Conservation (phyloP, 2,113 vertebrate species). For the Lycaon pictus region DNA sequence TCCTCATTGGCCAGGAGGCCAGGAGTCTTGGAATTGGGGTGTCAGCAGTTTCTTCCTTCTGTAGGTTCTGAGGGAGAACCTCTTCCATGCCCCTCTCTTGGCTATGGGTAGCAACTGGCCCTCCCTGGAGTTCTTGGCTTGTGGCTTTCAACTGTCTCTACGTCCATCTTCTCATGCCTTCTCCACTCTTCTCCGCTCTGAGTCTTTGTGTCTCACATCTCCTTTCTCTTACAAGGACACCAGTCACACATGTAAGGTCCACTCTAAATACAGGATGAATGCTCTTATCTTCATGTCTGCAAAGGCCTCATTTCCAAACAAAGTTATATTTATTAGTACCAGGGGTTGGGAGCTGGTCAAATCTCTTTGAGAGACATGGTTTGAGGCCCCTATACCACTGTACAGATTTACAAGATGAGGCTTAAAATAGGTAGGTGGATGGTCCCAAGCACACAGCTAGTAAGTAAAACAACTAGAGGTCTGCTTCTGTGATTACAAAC, state of each 20-base stretch:
- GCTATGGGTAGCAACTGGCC: accelerated
- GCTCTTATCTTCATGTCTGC: not conserved
- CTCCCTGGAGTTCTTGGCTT: too few species aligned
- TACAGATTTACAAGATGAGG: not conserved
- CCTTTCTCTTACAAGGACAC: not conserved
- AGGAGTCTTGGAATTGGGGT: not conserved
- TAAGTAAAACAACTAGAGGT: not conserved
- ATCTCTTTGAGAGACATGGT: not conserved
- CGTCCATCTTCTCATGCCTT: accelerated
- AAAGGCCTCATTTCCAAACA: not conserved
- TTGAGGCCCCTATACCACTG: accelerated
- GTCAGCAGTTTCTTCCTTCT: not conserved
- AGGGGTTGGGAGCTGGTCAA: not conserved
- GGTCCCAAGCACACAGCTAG: not conserved
- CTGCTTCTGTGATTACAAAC: not conserved
- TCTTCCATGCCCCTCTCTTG: too few species aligned
- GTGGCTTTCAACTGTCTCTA: accelerated
- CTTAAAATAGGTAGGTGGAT: too few species aligned
- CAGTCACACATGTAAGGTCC: too few species aligned
- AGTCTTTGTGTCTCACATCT: not conserved
- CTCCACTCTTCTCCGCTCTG: not conserved
- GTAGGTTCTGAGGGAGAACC: accelerated
- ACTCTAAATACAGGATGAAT: not conserved
- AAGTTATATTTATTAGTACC: not conserved
- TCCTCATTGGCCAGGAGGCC: not conserved